phyloP scores from a whole-genome alignment of 2,797 vertebrate genomes.

The Pangasius larnaudii region DNA sequence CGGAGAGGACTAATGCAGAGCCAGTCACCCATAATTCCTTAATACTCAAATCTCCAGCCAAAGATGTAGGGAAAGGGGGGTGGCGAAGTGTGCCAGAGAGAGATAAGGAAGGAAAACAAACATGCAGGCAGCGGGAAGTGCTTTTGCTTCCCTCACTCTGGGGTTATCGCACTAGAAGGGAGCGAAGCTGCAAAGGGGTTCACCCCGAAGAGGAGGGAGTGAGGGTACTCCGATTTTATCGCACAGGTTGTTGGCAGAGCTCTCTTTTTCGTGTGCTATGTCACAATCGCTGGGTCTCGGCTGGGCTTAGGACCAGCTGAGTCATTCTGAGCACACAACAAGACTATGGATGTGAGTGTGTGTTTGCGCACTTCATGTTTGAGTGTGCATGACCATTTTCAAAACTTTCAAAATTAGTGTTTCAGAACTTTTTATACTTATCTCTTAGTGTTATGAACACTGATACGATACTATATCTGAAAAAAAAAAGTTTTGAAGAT shows the following conservation, averaged over 20 bases:
- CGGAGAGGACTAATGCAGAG: conserved; percentile 76
- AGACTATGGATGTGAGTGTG: neutral
- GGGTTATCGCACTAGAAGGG: conserved; percentile 45
- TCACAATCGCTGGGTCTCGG: conserved; percentile 29
- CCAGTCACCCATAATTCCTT: conserved; percentile 77
- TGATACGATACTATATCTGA: neutral
- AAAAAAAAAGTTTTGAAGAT: neutral
- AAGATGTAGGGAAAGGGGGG: conserved; percentile 53
- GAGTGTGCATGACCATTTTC: neutral
- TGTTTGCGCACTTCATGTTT: neutral
- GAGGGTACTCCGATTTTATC: conserved; percentile 36
- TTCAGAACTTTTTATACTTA: neutral
- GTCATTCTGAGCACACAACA: conserved; percentile 30
- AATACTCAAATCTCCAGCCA: conserved; percentile 72
- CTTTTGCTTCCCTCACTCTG: conserved; percentile 50
- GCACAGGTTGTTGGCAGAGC: conserved; percentile 33
- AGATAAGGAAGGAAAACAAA: conserved; percentile 63
- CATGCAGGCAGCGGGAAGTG: conserved; percentile 52
- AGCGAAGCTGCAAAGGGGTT: conserved; percentile 37
- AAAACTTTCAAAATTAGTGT: neutral
- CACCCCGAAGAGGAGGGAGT: conserved; percentile 13
- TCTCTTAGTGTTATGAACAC: neutral
- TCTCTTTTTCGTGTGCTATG: conserved; percentile 38
- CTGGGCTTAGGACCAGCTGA: conserved; percentile 26
- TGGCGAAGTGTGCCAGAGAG: conserved; percentile 19